Conservation (phyloP, 2,113 vertebrate genomes). For the Ascaphus truei region DNA sequence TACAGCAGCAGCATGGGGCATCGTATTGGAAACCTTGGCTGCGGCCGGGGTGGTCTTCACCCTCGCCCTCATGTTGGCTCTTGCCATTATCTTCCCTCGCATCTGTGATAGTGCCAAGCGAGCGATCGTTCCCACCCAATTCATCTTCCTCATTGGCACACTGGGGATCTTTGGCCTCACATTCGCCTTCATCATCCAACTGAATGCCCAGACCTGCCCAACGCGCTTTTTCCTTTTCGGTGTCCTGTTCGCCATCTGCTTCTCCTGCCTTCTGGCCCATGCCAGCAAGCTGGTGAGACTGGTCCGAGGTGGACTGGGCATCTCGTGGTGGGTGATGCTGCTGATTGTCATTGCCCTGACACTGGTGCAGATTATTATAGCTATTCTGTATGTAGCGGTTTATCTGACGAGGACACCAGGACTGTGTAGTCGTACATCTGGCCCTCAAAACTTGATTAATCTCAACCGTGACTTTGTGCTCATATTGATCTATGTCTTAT, state of each 20-base stretch:
- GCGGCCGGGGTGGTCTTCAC: conserved; percentile 66
- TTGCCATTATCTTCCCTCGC: conserved; percentile 67
- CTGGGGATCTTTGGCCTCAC: conserved; percentile 80
- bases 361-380: conserved; percentile 79
- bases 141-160: conserved; percentile 74
- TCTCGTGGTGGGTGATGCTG: conserved; percentile 61
- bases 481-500: conserved; percentile 82
- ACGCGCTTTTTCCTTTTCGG: conserved; percentile 85
- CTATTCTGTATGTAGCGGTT: conserved; percentile 69
- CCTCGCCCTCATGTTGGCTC: conserved; percentile 57
- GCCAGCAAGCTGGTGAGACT: conserved; percentile 63
- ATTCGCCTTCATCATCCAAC: conserved; percentile 80
- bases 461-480: conserved; percentile 71
- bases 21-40: conserved; percentile 75
- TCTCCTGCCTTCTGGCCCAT: conserved; percentile 79
- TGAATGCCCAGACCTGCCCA: conserved; percentile 66
- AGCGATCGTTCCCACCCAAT: conserved; percentile 61
- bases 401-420: conserved; percentile 51
- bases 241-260: conserved; percentile 79
- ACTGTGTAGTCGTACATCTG: conserved; percentile 51
- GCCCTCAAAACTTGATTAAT: too few species aligned
- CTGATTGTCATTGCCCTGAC: conserved; percentile 64
- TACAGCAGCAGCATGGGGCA: conserved; percentile 66
- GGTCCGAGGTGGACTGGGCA: conserved; percentile 60
- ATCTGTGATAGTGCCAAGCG: conserved; percentile 60